Conservation (phyloP, 2,888 invertebrate genomes). For the Patella ulyssiponensis region DNA sequence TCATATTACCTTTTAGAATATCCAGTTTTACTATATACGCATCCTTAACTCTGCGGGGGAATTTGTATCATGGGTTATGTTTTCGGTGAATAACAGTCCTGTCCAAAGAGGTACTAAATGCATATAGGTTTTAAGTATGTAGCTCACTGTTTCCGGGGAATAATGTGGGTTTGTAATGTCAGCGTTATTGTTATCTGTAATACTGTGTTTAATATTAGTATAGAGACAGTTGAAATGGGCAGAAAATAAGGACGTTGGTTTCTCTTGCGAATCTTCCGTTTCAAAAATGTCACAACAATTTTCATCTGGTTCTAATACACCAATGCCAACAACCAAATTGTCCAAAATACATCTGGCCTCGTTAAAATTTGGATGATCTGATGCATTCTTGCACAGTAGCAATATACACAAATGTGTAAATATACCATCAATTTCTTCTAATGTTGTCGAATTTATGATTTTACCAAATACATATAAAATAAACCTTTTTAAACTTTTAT, state of each 20-base stretch:
- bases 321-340: background rate
- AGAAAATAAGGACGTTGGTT: too few relatives aligned
- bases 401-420: background rate
- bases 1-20: background rate
- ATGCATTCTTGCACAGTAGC: background rate
- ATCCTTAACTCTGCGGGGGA: background rate
- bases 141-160: background rate
- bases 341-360: background rate
- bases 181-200: background rate
- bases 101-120: background rate
- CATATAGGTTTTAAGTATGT: background rate
- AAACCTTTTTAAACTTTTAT: background rate
- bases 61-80: background rate
- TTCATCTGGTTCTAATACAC: background rate
- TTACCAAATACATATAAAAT: background rate
- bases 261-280: too few relatives aligned
- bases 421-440: background rate
- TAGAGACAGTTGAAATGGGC: too few relatives aligned
- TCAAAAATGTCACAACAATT: too few relatives aligned
- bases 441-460: background rate
- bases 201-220: too few relatives aligned
- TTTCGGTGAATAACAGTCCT: background rate
- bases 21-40: background rate
- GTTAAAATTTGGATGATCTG: background rate
- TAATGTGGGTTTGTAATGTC: background rate